phyloP scores from a whole-genome alignment of 2,113 vertebrate genomes.

The rat (Rattus norvegicus) region GRCr8 NC_086032.1:104397001-104397500 shows the following conservation, averaged over 20 bases:
- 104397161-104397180: not conserved
- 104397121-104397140: conserved; percentile 27
- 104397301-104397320: conserved; percentile 33
- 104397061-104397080: conserved; percentile 47
- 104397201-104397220: not conserved
- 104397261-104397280: not conserved
- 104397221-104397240: conserved; percentile 36
- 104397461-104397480: not conserved
- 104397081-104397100: not conserved
- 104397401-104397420: not conserved
- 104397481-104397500: not conserved
- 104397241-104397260: conserved; percentile 11
- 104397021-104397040: not conserved
- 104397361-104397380: not conserved
- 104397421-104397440: not conserved
- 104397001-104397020: not conserved
- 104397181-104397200: not conserved
- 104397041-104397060: not conserved
- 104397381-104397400: not conserved
- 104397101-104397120: not conserved
- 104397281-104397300: not conserved
- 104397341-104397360: not conserved
- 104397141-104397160: not conserved
- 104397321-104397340: not conserved
- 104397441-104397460: not conserved